Evolutionary conservation across 2,113 vertebrate genomes (phyloP).

Genomic region (Sylvilagus bachmani): DNA sequence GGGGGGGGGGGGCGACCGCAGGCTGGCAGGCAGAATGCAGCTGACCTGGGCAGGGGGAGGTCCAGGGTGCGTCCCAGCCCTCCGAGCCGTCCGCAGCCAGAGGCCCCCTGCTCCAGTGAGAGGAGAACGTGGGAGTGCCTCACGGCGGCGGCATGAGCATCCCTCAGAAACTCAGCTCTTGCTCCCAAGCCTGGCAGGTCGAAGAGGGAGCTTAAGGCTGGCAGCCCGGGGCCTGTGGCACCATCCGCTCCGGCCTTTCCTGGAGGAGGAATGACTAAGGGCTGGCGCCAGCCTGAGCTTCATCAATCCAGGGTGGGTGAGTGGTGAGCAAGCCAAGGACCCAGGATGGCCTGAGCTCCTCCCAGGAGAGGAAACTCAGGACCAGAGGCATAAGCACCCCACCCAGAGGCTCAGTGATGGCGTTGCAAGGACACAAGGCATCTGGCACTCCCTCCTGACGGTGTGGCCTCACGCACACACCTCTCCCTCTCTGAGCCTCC

Average conservation of each 20-base stretch:
- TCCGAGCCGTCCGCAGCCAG: neutral
- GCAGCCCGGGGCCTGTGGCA: neutral
- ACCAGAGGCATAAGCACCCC: neutral
- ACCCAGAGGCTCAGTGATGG: neutral
- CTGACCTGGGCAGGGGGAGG: neutral
- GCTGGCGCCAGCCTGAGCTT: rapidly evolving
- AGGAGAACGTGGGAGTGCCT: rapidly evolving
- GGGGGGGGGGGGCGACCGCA: no score
- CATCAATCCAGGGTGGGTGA: neutral
- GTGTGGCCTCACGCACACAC: neutral
- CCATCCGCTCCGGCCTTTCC: neutral
- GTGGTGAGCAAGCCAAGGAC: neutral
- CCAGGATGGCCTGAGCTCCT: neutral
- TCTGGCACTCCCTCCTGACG: neutral
- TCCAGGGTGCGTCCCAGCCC: neutral
- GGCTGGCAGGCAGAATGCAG: neutral
- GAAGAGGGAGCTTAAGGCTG: neutral
- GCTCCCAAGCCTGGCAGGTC: neutral
- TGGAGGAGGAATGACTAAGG: neutral
- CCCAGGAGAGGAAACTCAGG: neutral
- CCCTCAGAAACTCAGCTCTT: neutral
- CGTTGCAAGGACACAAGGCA: neutral
- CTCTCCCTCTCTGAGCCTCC: neutral
- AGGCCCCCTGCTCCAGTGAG: neutral
- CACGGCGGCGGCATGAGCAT: neutral